Conservation (phyloP, 2,797 vertebrate species). For the Rhinoraja longicauda region DNA sequence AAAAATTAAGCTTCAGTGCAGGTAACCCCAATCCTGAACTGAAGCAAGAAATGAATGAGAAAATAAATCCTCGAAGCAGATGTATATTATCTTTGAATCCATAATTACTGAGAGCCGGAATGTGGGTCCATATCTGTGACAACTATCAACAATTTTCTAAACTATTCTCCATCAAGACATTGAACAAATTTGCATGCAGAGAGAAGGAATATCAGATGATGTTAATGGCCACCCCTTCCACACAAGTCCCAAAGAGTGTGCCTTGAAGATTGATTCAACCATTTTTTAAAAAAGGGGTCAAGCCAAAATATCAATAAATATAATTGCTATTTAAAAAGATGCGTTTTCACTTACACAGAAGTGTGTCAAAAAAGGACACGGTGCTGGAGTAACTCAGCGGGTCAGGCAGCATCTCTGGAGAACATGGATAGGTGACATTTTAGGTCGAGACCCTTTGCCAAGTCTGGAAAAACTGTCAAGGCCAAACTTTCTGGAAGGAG, state of each 20-base stretch:
- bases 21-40: neutral
- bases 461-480: neutral
- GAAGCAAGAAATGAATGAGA: conserved; percentile 2
- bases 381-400: too few relatives aligned
- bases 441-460: neutral
- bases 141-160: neutral
- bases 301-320: neutral
- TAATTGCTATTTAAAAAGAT: neutral
- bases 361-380: neutral
- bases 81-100: neutral
- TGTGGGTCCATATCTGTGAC: neutral
- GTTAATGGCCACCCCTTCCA: neutral
- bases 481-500: neutral
- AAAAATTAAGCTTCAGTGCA: neutral
- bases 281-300: neutral
- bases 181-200: neutral
- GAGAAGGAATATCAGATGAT: neutral
- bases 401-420: too few relatives aligned
- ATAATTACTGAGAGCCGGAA: neutral
- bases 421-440: too few relatives aligned
- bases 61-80: neutral
- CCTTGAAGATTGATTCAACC: neutral
- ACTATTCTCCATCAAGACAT: neutral
- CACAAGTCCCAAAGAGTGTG: neutral
- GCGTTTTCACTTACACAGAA: neutral